phyloP scores from a whole-genome alignment of 2,113 vertebrate genomes.

The Enhydra lutris region DNA sequence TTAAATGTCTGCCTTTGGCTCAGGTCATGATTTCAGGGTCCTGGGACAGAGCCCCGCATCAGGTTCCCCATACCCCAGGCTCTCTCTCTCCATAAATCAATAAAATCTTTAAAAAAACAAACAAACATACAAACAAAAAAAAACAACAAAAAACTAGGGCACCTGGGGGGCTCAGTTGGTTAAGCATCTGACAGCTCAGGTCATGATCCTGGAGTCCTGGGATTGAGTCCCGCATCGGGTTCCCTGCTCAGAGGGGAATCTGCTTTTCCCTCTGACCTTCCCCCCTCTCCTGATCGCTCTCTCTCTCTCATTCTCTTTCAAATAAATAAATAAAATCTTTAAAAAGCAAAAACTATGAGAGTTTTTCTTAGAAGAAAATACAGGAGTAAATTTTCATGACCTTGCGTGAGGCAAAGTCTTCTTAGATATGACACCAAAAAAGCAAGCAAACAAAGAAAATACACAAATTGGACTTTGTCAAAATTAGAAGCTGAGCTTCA shows the following conservation, averaged over 20 bases:
- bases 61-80: not conserved
- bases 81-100: no score
- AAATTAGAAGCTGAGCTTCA: conserved; percentile 1
- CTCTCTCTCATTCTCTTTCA: not conserved
- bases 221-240: not conserved
- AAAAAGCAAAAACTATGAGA: not conserved
- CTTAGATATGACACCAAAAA: not conserved
- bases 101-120: no score
- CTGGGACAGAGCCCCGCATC: not conserved
- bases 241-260: not conserved
- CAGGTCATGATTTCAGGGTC: not conserved
- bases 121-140: no score
- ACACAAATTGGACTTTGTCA: not conserved
- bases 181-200: not conserved
- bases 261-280: not conserved
- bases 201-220: no score
- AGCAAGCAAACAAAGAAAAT: not conserved
- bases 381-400: not conserved
- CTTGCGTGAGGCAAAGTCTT: not conserved
- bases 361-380: conserved; percentile 23
- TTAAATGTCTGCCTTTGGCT: not conserved
- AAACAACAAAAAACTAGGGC: no score
- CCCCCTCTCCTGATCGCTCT: no score
- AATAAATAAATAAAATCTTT: not conserved
- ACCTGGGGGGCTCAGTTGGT: not conserved